A percentile compares a stretch with the other conserved stretches of the same genome.
Evolutionary conservation across 2,797 vertebrate genomes (phyloP).

Genomic region (Geotrypetes seraphini): DNA sequence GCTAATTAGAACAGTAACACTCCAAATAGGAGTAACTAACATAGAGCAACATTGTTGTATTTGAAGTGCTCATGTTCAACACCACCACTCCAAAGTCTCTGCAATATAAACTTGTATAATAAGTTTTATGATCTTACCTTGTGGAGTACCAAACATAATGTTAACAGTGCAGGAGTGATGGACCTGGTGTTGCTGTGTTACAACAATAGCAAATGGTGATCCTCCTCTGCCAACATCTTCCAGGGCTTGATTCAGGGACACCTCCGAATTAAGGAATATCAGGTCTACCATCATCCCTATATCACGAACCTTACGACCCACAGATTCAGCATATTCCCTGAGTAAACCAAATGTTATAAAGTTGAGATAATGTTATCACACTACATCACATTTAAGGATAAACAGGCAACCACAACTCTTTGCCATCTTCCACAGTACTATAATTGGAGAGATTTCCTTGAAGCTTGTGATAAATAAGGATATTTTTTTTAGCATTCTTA

Average conservation of each 20-base stretch:
- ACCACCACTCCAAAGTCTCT: background rate
- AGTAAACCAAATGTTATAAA: constrained; percentile 22
- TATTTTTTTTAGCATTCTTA: too few species aligned
- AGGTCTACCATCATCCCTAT: constrained; percentile 96
- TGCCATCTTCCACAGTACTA: too few species aligned
- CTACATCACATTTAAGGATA: background rate
- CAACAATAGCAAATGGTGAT: constrained; percentile 95
- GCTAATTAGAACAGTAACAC: too few species aligned
- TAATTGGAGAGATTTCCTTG: background rate
- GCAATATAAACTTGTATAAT: too few species aligned
- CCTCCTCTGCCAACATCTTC: constrained; percentile 89
- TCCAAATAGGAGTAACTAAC: too few species aligned
- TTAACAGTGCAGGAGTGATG: constrained; percentile 96
- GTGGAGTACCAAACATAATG: constrained; percentile 93
- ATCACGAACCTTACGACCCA: constrained; percentile 88
- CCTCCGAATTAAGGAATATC: constrained; percentile 97
- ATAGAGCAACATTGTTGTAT: too few species aligned
- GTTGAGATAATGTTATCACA: constrained; percentile 3
- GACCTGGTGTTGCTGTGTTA: constrained; percentile 94
- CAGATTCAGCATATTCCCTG: constrained; percentile 92
- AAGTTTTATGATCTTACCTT: constrained; percentile 81
- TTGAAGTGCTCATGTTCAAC: background rate
- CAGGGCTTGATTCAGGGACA: constrained; percentile 88
- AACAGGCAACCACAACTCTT: background rate
- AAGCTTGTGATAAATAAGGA: too few species aligned